phyloP scores from a whole-genome alignment of 1,140 invertebrate genomes.

The Coboldia fuscipes region DNA sequence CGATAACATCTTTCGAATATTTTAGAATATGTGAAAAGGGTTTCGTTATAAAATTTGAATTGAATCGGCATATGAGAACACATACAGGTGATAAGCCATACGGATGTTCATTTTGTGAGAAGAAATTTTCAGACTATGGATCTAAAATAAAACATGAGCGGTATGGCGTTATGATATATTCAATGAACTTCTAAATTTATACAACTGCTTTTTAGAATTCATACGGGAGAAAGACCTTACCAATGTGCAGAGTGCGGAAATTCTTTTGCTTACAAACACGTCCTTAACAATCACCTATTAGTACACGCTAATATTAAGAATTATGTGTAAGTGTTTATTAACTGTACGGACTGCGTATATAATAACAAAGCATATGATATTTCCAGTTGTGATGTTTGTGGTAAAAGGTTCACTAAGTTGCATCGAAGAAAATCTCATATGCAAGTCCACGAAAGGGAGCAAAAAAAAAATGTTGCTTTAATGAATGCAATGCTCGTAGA shows the following conservation, averaged over 20 bases:
- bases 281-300: slow-evolving; percentile 30
- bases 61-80: slow-evolving; percentile 18
- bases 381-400: slow-evolving; percentile 13
- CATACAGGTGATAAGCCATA: slow-evolving; percentile 30
- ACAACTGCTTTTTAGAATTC: slow-evolving; percentile 18
- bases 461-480: background rate
- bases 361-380: slow-evolving; percentile 2
- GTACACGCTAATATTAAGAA: slow-evolving; percentile 19
- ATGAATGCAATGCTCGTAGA: too few species aligned
- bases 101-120: slow-evolving; percentile 41
- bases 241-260: slow-evolving; percentile 44
- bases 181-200: background rate
- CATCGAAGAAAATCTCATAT: slow-evolving; percentile 19
- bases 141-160: slow-evolving; percentile 33
- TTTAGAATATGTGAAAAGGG: slow-evolving; percentile 17
- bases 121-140: slow-evolving; percentile 41
- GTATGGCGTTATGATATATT: slow-evolving; percentile 9
- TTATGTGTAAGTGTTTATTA: slow-evolving; percentile 7
- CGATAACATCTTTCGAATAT: background rate
- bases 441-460: background rate
- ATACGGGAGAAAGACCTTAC: slow-evolving; percentile 57
- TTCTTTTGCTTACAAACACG: slow-evolving; percentile 43
- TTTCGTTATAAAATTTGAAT: slow-evolving; percentile 19
- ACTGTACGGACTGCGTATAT: background rate
- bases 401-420: slow-evolving; percentile 13